Percentiles rank a stretch among this genome's conserved stretches.
Evolutionary conservation across 1,140 invertebrate species (phyloP).

Genomic region (Ostrea edulis): DNA sequence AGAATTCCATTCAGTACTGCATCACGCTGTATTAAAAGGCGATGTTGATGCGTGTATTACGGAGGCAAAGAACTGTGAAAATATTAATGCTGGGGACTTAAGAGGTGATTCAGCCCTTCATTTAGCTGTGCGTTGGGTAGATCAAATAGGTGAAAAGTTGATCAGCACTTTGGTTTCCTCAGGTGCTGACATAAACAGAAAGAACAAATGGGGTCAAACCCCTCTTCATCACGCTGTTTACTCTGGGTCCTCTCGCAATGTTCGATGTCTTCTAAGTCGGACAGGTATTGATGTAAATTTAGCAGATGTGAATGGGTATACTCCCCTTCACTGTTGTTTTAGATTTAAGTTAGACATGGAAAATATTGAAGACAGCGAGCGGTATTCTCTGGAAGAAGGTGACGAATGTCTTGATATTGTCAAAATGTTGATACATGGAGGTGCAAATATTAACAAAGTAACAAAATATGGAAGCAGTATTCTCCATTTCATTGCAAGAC

Average conservation of each 20-base stretch:
- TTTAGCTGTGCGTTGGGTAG: constrained; percentile 37
- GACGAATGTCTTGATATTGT: background rate
- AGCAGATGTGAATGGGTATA: constrained; percentile 45
- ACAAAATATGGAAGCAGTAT: constrained; percentile 42
- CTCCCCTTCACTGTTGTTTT: constrained; percentile 35
- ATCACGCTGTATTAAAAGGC: constrained; percentile 21
- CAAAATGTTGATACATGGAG: background rate
- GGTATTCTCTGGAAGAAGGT: background rate
- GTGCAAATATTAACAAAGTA: background rate
- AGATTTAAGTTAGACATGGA: background rate
- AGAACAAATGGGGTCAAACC: constrained; percentile 49
- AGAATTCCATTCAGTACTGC: background rate
- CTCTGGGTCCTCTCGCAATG: background rate
- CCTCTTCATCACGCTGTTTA: constrained; percentile 46
- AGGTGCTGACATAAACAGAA: constrained; percentile 2
- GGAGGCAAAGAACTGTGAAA: background rate
- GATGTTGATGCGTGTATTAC: background rate
- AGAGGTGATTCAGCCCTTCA: constrained; percentile 44
- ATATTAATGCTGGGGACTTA: background rate
- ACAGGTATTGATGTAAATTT: constrained; percentile 5
- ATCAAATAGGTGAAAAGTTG: background rate
- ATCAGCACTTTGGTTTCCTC: background rate
- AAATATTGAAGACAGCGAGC: background rate
- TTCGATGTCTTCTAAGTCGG: background rate
- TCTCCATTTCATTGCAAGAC: constrained; percentile 32